These are phyloP conservation scores for Caenorhabditis panamensis DNA, from an alignment of 2,888 invertebrate genomes.

Conservation along the genomic window DNA sequence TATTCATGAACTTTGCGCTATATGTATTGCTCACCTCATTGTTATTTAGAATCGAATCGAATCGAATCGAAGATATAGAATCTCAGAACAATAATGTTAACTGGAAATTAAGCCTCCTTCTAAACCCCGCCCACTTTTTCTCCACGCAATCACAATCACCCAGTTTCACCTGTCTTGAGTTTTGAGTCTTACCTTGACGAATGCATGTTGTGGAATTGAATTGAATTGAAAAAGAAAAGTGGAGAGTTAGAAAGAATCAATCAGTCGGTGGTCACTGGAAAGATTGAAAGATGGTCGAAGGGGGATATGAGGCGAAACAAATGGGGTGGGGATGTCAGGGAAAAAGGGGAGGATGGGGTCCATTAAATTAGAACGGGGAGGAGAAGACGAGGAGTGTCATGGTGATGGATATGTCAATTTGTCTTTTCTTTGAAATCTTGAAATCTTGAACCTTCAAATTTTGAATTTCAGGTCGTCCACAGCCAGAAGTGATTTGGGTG, in stretches of 20 bases:
- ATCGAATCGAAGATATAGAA: too few species aligned
- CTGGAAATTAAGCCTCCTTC: too few species aligned
- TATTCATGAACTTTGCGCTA: too few species aligned
- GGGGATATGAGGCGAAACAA: conserved; percentile 17
- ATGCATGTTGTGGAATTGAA: conserved; percentile 38
- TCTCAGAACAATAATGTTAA: too few species aligned
- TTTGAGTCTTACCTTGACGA: conserved; percentile 49
- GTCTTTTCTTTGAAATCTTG: too few species aligned
- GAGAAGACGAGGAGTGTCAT: conserved; percentile 11
- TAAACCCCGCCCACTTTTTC: too few species aligned
- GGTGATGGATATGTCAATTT: conserved; percentile 9
- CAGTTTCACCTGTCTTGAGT: conserved; percentile 1
- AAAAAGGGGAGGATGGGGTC: conserved; percentile 22
- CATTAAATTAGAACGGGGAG: conserved; percentile 40
- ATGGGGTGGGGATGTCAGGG: neutral
- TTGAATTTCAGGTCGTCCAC: conserved; percentile 68
- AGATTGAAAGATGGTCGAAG: neutral
- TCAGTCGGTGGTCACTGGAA: too few species aligned
- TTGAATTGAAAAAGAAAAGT: conserved; percentile 15
- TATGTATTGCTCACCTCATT: too few species aligned
- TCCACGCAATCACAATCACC: neutral
- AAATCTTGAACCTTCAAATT: conserved; percentile 1
- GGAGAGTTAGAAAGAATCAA: conserved; percentile 2
- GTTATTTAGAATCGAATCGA: neutral
- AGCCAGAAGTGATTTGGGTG: conserved; percentile 71